Conservation (phyloP, 2,113 vertebrate species). For the Bubo scandiacus region DNA sequence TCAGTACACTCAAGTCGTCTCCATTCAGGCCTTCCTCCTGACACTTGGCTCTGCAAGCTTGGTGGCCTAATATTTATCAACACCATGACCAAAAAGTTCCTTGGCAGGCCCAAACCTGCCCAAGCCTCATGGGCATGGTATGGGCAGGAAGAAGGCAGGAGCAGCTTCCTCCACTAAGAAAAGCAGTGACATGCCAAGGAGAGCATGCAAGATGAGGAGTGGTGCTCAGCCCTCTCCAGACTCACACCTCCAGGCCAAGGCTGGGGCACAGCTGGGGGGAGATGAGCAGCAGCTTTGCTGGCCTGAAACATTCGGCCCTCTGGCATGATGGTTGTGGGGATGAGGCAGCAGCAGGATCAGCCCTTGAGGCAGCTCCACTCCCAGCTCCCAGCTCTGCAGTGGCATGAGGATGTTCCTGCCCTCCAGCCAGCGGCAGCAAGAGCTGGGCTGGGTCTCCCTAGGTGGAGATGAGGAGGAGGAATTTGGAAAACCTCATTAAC, state of each 20-base stretch:
- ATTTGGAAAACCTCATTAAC: neutral
- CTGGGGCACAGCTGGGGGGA: rapidly evolving
- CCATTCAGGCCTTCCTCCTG: neutral
- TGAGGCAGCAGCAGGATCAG: neutral
- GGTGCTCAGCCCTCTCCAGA: neutral
- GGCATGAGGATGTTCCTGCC: neutral
- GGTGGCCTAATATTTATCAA: rapidly evolving
- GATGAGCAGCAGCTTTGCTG: neutral
- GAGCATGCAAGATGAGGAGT: neutral
- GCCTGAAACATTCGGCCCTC: neutral
- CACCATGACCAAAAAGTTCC: neutral
- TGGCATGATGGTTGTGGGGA: neutral
- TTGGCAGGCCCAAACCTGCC: neutral
- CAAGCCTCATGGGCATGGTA: neutral
- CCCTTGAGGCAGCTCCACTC: rapidly evolving
- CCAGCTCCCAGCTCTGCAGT: neutral
- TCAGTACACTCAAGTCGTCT: no score
- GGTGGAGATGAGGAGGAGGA: neutral
- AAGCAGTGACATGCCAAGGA: neutral
- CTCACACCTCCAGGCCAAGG: neutral
- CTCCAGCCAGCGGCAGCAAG: neutral
- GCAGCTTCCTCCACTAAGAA: neutral
- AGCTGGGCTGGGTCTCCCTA: neutral
- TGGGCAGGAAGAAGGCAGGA: neutral
- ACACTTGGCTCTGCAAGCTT: rapidly evolving